Evolutionary conservation across 2,888 invertebrate species (phyloP), one percentile per base, ranked within the genome.

Genomic region (Petrolisthes cinctipes): DNA sequence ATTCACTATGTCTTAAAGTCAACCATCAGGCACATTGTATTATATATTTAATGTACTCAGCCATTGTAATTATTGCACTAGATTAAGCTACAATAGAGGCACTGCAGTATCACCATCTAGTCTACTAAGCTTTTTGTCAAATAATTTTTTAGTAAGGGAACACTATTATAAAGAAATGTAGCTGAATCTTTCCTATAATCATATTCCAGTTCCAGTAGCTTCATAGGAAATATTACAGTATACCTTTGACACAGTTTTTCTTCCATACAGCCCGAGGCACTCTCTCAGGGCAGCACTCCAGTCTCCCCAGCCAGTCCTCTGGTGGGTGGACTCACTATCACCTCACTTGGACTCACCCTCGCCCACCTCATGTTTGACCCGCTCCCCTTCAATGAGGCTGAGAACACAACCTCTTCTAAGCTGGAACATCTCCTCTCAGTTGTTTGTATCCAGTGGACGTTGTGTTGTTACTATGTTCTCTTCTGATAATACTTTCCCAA

Each of bases 391-490:
- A 94, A 95, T 89, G 97, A 97, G 93, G 94, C 95, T 17, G 97
- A 97, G 93, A 96, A 95, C 73, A 97, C 97, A 92, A 97, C 97
- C 4, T 97, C 97, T 17, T 96, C 96, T 91, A 96, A 96, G 92
- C 97, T 97, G 93, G 97, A 97, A 92, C 97, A 97, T 92, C 95
- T 97, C 73, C 96, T 97, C 75, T 97, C 97, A 9, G 97, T 97
- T 92, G 96, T 96, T 91, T 93, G 94, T 85, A 23, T 6, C 61
- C 9, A 11, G 61, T 61, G 66, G 1, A 17, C 3, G n/a, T 82
- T 37, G 57, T 71, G 1, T 83, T 20, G 20, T 86, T 14, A 83
- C 76, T 53, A 7, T 73, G 53, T 83, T 6, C 20, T 14, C 51
- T 51, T 78, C 6, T 17, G 6, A n/a, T 9, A 51, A 4, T 76